A percentile compares a stretch with the other conserved stretches of the same genome.
These are phyloP conservation scores for Heliconius hortense DNA, from an alignment of 2,888 invertebrate genomes.

Conservation along the genomic window DNA sequence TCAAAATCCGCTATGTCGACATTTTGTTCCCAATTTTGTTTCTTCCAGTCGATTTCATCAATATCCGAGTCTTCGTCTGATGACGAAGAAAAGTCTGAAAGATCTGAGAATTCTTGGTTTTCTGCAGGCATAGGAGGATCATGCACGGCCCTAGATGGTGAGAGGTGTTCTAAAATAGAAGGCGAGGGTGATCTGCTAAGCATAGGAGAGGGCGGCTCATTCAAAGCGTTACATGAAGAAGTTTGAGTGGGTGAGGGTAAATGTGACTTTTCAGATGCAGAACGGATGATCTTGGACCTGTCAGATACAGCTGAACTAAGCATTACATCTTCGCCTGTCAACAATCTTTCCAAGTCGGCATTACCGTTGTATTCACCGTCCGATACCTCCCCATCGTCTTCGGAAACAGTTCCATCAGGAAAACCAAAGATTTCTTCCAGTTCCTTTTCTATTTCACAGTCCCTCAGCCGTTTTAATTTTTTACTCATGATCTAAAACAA, in stretches of 20 bases:
- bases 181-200: background rate
- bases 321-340: slow-evolving; percentile 28
- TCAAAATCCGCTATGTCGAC: too few relatives aligned
- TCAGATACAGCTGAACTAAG: slow-evolving; percentile 26
- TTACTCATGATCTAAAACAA: too few relatives aligned
- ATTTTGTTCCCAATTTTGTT: too few relatives aligned
- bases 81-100: too few relatives aligned
- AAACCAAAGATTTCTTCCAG: slow-evolving; percentile 40
- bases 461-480: too few relatives aligned
- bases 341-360: slow-evolving; percentile 23
- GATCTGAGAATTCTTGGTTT: too few relatives aligned
- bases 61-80: too few relatives aligned
- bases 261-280: background rate
- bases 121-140: too few relatives aligned
- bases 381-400: slow-evolving; percentile 38
- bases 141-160: too few relatives aligned
- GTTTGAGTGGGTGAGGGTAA: background rate
- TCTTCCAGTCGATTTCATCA: too few relatives aligned
- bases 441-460: too few relatives aligned
- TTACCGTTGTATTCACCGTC: slow-evolving; percentile 33
- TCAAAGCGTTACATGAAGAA: slow-evolving; percentile 8
- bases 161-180: too few relatives aligned
- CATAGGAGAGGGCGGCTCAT: background rate
- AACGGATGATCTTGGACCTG: slow-evolving; percentile 17
- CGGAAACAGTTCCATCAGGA: slow-evolving; percentile 37